Conservation (phyloP, 2,797 vertebrate species). For the Sebastes miniatus region DNA sequence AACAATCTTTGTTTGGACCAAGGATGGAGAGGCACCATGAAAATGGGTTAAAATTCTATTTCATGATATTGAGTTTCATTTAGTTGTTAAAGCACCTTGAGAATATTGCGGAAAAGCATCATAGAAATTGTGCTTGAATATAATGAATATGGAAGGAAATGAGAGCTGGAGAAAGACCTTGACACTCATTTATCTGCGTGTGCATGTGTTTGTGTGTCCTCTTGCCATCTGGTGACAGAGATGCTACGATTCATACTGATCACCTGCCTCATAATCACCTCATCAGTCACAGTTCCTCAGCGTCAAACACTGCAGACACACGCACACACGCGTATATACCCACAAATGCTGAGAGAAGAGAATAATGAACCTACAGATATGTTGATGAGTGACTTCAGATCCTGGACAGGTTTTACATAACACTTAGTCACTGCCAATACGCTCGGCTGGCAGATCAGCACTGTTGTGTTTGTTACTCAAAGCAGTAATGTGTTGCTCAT, state of each 20-base stretch:
- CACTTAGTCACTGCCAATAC: background rate
- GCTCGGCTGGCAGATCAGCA: conserved; percentile 10
- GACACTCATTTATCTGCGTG: background rate
- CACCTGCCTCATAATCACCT: conserved; percentile 45
- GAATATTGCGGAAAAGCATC: background rate
- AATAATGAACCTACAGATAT: conserved; percentile 1
- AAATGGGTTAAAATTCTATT: background rate
- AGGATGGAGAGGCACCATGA: background rate
- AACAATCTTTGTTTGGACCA: background rate
- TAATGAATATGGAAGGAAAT: background rate
- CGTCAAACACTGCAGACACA: conserved; percentile 6
- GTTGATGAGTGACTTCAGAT: conserved; percentile 5
- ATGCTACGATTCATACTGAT: conserved; percentile 26
- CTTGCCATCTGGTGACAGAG: conserved; percentile 42
- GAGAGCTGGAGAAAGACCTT: background rate
- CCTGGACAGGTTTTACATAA: conserved; percentile 3
- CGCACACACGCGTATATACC: background rate
- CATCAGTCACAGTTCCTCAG: conserved; percentile 43
- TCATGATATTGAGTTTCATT: background rate
- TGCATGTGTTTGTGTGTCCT: background rate
- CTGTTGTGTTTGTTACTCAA: conserved; percentile 10
- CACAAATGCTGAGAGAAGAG: background rate
- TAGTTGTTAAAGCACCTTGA: background rate
- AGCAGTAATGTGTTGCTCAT: background rate
- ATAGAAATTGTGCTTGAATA: background rate